Base-by-base conservation (phyloP, 2,888 invertebrate species). In the Phlogophora meticulosa region DNA sequence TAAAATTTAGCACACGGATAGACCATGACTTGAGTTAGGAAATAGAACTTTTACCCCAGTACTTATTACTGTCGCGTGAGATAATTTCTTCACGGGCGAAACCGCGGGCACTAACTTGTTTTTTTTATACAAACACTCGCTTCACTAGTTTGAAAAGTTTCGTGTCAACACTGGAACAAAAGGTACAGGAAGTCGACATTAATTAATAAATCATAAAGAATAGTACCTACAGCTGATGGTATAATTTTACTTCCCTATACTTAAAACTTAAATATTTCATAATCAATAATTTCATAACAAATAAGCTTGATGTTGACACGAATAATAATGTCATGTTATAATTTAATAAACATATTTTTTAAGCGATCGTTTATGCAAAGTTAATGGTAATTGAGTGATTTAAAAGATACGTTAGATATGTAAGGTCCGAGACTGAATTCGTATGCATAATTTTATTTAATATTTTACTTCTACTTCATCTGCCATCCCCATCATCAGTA, bases 381-480 rank as follows among this genome's bases (percentile, higher is more conserved):
- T 64, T 32, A 15, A 48, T 20, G 36, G 32, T 46, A 34, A 20
- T 20, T 3, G 2, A 40, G 17, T 24, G 34, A 46, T 70, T 40
- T 70, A 66, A n/a, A 46, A 48, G 46, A 48, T 40, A 48, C 60
- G 71, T 72, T 48, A n/a, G n/a, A n/a, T n/a, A 24, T 57, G 40
- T 53, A 42, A 32, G 69, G 17, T 0, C 4, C 2, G n/a, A 32
- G 17, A 36, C 28, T 64, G 53, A 20, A 38, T 53, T 4, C 0
- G 22, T 13, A 10, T 17, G 15, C 5, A 10, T 24, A 7, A 58
- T 17, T 17, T 5, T 13, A 4, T 32, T 1, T 1, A n/a, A 38
- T 15, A 36, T 11, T 34, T n/a, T n/a, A n/a, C n/a, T n/a, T n/a
- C n/a, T n/a, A n/a, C n/a, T n/a, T n/a, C n/a, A n/a, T n/a, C n/a